Conservation (phyloP, 2,797 vertebrate species). For the Geotria australis region DNA sequence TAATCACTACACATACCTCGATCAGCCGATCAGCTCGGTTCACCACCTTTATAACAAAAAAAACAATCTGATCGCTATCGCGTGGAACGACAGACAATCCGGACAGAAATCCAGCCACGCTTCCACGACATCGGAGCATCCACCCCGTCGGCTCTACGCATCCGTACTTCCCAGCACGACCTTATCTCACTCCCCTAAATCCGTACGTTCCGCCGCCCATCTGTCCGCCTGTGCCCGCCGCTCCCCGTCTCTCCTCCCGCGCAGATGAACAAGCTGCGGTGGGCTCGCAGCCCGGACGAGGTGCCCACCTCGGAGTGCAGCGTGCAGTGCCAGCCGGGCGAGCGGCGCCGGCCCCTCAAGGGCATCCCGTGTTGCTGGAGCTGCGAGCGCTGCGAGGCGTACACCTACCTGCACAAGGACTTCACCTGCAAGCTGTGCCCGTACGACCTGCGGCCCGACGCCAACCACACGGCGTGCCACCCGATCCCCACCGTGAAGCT, state of each 20-base stretch:
- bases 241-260: neutral
- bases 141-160: no score
- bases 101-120: no score
- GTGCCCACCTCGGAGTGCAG: conserved; percentile 65
- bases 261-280: conserved; percentile 51
- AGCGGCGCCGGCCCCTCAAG: conserved; percentile 68
- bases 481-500: conserved; percentile 69
- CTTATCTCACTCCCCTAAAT: no score
- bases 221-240: no score
- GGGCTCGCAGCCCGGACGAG: conserved; percentile 30
- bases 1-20: no score
- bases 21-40: no score
- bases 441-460: conserved; percentile 50
- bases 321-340: conserved; percentile 46
- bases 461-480: conserved; percentile 56
- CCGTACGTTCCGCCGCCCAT: no score
- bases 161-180: no score
- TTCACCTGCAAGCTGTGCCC: conserved; percentile 68
- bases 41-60: no score
- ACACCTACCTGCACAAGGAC: conserved; percentile 66
- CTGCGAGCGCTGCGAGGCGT: conserved; percentile 67
- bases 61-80: no score
- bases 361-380: conserved; percentile 88
- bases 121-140: no score
- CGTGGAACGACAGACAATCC: no score